phyloP scores from a whole-genome alignment of 1,140 invertebrate species.

The Papilio polyxenes region DNA sequence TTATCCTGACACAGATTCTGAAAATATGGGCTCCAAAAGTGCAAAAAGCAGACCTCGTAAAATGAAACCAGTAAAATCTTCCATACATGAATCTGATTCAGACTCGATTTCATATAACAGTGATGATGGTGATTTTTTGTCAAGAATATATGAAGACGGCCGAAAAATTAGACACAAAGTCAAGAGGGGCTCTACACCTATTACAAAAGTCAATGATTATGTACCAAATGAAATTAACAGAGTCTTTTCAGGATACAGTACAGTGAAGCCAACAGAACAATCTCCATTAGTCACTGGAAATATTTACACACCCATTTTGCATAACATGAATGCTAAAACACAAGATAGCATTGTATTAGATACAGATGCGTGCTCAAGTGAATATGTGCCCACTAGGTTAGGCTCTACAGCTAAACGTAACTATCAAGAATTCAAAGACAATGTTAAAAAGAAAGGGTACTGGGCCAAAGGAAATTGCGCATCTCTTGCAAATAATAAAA shows the following conservation, averaged over 20 bases:
- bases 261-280: constrained; percentile 58
- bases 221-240: constrained; percentile 47
- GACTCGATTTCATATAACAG: constrained; percentile 71
- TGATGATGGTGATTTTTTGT: constrained; percentile 73
- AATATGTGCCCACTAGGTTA: constrained; percentile 78
- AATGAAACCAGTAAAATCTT: constrained; percentile 49
- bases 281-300: constrained; percentile 72
- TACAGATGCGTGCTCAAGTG: constrained; percentile 67
- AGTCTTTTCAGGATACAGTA: constrained; percentile 64
- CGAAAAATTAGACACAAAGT: constrained; percentile 61
- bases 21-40: constrained; percentile 47
- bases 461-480: constrained; percentile 74
- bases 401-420: constrained; percentile 73
- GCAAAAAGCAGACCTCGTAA: constrained; percentile 44
- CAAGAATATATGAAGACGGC: constrained; percentile 64
- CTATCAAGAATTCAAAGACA: constrained; percentile 77
- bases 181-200: constrained; percentile 51
- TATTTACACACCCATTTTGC: constrained; percentile 69
- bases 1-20: constrained; percentile 67
- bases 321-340: constrained; percentile 61
- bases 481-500: constrained; percentile 47
- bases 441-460: constrained; percentile 72
- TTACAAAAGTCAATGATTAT: constrained; percentile 49
- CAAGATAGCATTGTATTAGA: constrained; percentile 54
- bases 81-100: constrained; percentile 63